These are phyloP conservation scores for Scaptomyza montana DNA, from an alignment of 1,140 invertebrate species.

Conservation along the genomic window DNA sequence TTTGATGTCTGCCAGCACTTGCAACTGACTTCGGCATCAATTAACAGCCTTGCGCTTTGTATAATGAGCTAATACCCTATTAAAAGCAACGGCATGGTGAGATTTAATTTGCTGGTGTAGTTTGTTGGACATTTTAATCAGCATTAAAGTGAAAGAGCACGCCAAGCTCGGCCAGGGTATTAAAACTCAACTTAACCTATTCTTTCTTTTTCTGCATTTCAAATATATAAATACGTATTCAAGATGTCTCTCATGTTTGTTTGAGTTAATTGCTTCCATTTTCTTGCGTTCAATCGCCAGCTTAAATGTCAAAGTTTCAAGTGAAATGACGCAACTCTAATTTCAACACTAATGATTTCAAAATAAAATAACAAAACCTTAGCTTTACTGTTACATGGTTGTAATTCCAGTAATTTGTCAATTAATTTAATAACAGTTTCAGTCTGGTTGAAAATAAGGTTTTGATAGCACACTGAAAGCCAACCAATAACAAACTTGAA, in stretches of 20 bases:
- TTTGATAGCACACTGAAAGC: constrained; percentile 4
- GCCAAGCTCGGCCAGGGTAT: too few species aligned
- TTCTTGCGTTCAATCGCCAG: constrained; percentile 26
- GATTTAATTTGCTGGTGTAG: too few species aligned
- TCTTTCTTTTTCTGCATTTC: background rate
- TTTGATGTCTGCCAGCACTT: constrained; percentile 22
- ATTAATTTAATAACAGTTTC: background rate
- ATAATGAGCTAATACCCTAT: constrained; percentile 4
- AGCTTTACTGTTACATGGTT: background rate
- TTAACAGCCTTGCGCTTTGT: constrained; percentile 35
- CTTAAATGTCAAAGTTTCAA: background rate
- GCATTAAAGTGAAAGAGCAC: too few species aligned
- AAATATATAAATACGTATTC: constrained; percentile 32
- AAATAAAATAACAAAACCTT: background rate
- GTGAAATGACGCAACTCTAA: background rate
- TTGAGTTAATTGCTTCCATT: constrained; percentile 24
- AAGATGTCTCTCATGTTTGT: constrained; percentile 10
- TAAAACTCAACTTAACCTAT: background rate
- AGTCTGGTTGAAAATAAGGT: background rate
- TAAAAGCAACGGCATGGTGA: background rate
- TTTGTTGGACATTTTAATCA: too few species aligned
- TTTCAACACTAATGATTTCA: too few species aligned
- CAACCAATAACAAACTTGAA: constrained; percentile 20
- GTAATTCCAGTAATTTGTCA: background rate
- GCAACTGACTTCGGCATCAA: constrained; percentile 40